Evolutionary conservation across 2,797 vertebrate genomes (phyloP), one percentile per base, ranked within the genome.

Genomic region (Pangasius krempfi): DNA sequence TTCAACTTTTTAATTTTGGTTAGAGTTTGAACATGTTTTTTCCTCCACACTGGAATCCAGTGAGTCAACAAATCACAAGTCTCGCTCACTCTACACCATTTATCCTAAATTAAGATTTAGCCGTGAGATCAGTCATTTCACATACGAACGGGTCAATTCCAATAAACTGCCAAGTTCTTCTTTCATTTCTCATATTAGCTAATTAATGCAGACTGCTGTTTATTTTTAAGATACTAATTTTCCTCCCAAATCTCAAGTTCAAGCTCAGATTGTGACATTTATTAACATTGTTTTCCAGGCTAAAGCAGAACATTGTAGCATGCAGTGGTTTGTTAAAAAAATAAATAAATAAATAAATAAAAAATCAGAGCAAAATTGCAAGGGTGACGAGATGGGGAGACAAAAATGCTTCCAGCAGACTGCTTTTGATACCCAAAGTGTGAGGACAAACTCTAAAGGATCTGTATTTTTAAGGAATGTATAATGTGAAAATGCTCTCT

Each of bases 391-490:
- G 91, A 85, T 88, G 72, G 84, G 89, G 87, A 89, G 81, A 83
- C 37, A 90, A 92, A 5, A 88, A 96, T 96, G 97, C 97, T 98
- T 99, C 97, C 97, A 97, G 96, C 96, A 95, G 95, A 98, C 95
- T 95, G 96, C 97, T 96, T 96, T 94, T 95, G 94, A 96, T 94
- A 95, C 96, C 97, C 95, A 95, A 97, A 97, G 96, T 97, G 95
- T 96, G 95, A 97, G 94, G 91, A 95, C 86, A 91, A 90, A 92
- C 93, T 94, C 92, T 96, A 85, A 96, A 97, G 95, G 96, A 97
- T 97, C 97, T 97, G 96, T 98, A 97, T 98, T 99, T 98, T 98
- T 97, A 96, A 97, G 98, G 97, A 99, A 98, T 98, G 97, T 99
- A 97, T 97, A 97, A 97, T 97, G 94, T 96, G 94, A 95, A 96